phyloP scores from a whole-genome alignment of 2,113 vertebrate genomes.

The Chaenogobius annularis region DNA sequence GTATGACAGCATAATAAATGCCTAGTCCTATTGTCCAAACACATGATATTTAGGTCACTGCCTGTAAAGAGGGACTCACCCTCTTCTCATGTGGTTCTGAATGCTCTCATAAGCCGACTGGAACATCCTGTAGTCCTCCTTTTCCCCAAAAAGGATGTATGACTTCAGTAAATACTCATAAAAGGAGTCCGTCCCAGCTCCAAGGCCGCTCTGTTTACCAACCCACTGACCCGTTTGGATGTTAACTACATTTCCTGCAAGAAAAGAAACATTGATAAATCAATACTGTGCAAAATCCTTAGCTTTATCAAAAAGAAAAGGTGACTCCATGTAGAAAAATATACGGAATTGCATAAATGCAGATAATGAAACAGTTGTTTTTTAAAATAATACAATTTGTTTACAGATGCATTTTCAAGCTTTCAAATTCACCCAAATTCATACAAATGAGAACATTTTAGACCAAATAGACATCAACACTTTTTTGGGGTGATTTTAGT shows the following conservation, averaged over 20 bases:
- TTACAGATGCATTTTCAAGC: neutral
- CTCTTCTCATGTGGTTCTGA: conserved; percentile 91
- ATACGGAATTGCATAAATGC: too few species aligned
- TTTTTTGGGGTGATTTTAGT: too few species aligned
- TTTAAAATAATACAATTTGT: neutral
- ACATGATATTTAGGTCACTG: neutral
- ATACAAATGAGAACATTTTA: too few species aligned
- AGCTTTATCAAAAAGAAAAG: neutral
- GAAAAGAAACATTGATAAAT: conserved; percentile 4
- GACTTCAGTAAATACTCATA: conserved; percentile 98
- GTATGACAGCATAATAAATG: neutral
- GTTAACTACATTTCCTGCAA: conserved; percentile 92
- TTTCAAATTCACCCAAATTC: too few species aligned
- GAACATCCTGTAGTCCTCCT: conserved; percentile 95
- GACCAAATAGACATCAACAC: too few species aligned
- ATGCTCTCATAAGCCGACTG: conserved; percentile 89
- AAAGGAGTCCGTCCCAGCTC: conserved; percentile 95
- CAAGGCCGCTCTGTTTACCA: conserved; percentile 94
- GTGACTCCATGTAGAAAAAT: neutral
- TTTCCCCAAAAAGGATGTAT: conserved; percentile 96
- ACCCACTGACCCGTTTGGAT: conserved; percentile 98
- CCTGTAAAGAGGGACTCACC: conserved; percentile 77
- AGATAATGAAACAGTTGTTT: too few species aligned
- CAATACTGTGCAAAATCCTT: neutral
- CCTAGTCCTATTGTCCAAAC: neutral